Conservation (phyloP, 2,113 vertebrate species). For the Grammomys surdaster region DNA sequence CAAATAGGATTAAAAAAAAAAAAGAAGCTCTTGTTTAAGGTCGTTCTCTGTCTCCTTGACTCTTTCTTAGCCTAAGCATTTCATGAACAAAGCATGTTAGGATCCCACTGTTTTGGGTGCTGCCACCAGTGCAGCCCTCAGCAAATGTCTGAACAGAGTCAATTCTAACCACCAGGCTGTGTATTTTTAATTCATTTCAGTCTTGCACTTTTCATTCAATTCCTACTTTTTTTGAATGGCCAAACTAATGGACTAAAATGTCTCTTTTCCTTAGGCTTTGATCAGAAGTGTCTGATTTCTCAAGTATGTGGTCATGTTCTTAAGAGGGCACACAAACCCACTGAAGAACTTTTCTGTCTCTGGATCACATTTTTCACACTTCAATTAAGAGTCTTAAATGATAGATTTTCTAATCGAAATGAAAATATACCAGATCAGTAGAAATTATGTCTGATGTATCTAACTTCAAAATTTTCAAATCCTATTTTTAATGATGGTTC, state of each 20-base stretch:
- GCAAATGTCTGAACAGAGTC: too few species aligned
- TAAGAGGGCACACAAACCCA: background rate
- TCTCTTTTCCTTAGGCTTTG: conserved; percentile 11
- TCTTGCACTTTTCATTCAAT: background rate
- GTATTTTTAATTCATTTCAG: background rate
- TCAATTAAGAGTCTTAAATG: conserved; percentile 56
- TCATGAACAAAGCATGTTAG: background rate
- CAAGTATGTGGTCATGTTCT: conserved; percentile 41
- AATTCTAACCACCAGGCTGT: background rate
- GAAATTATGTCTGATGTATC: conserved; percentile 61
- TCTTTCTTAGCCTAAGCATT: background rate
- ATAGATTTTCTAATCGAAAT: conserved; percentile 75
- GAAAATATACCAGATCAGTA: conserved; percentile 65
- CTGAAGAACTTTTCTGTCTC: background rate
- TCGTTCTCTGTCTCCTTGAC: background rate
- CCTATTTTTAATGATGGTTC: too few species aligned
- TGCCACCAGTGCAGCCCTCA: background rate
- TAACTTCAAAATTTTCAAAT: too few species aligned
- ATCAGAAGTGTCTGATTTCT: conserved; percentile 14
- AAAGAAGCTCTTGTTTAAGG: background rate
- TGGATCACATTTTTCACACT: conserved; percentile 58
- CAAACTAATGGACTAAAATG: background rate
- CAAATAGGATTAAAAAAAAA: conserved; percentile 42
- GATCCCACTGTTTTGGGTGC: too few species aligned
- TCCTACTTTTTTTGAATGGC: background rate